Base-by-base conservation (phyloP, 2,797 vertebrate genomes). In the Brachyalestes nurse region DNA sequence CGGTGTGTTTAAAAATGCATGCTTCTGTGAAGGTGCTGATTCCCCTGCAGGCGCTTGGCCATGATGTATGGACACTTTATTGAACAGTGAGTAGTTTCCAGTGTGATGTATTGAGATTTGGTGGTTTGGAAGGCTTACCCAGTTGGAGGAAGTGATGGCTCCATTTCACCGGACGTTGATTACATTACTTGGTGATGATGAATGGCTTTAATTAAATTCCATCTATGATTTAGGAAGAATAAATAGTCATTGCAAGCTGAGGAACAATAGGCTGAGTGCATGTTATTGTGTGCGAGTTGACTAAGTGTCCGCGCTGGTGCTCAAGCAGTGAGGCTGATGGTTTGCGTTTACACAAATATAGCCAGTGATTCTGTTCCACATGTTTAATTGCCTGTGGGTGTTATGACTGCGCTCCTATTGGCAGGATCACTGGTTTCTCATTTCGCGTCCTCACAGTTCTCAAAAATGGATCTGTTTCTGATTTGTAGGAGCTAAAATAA, bases 41-140 rank as follows among this genome's bases (percentile, higher is more conserved):
- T 83, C 75, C 86, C 87, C 77, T 77, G 55, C 69, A 81, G 83
- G 73, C 61, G 60, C 72, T 75, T 73, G 58, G 66, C 42, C 69
- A 57, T 89, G 88, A 89, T 88, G 77, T 86, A 87, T 88, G 83
- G 82, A 82, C 79, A 82, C 83, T 87, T 88, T 86, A 89, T 87
- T 85, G 84, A 84, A 84, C 80, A 81, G 83, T 86, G 87, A 90
- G 82, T 84, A 80, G 83, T 89, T 85, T 83, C 73, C 72, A 80
- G 87, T 86, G 82, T 88, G 88, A 87, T 88, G 85, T 91, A 91
- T 93, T 87, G 88, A 90, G 90, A 87, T 82, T 73, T 73, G 78
- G 61, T 80, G 70, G 80, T 82, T 73, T 79, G 86, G 81, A 79
- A 82, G 86, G 86, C 88, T 84, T 86, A 84, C 38, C n/a, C 81